Base-by-base conservation (phyloP, 2,888 invertebrate species). In the Ochropleura leucogaster region DNA sequence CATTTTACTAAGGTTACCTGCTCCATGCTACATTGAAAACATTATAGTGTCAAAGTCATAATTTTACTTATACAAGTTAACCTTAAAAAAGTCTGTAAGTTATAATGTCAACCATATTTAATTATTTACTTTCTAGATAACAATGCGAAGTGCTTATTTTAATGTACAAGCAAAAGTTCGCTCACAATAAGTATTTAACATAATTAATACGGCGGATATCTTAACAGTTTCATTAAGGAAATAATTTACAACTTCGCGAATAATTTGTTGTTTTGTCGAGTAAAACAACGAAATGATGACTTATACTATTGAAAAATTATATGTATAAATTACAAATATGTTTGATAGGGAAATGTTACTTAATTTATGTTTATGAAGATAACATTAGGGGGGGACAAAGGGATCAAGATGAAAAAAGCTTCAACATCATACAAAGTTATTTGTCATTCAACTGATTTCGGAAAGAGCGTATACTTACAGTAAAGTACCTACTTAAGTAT, bases 141-240 rank as follows among this genome's bases (percentile, higher is more conserved):
- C 63, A 68, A 67, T 66, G 51, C 55, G 42, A 77, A 78, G 74
- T 73, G 82, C 71, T 74, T 83, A 82, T 74, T 71, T 71, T 60
- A 73, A 30, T 42, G 72, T 68, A 73, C 51, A 78, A 82, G 82
- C 85, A 82, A 73, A 59, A 57, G n/a, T 71, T 66, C 51, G 46
- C 72, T 40, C 49, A 55, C 59, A 68, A 42, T 65, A 60, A 57
- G 62, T 66, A 53, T 57, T 53, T 66, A 51, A 47, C n/a, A 59
- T 51, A 66, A 42, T 62, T 42, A 62, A 40, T 59, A 71, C 44
- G 42, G 47, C 30, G 44, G 14, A 49, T 18, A 42, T 46, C 4
- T 51, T 51, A 51, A 18, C 51, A n/a, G 12, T 47, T 51, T 51
- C 20, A 47, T 60, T 20, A 8, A 14, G 18, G 40, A 20, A n/a